A percentile compares a stretch with the other conserved stretches of the same genome.
phyloP scores from a whole-genome alignment of 2,113 vertebrate species.

The Nothobranchius kuhntae region DNA sequence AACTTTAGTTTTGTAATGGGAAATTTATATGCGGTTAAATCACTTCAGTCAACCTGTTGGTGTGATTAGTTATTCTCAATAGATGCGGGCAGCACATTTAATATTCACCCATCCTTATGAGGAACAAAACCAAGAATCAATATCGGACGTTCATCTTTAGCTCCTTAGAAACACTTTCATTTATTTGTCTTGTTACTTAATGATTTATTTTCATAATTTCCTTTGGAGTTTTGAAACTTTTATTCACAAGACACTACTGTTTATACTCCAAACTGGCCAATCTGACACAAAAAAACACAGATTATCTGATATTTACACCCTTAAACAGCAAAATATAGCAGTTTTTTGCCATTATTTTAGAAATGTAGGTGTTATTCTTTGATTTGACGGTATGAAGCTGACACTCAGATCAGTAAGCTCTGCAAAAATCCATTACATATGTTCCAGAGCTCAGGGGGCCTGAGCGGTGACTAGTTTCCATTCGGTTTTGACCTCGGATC shows the following conservation, averaged over 20 bases:
- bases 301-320: no score
- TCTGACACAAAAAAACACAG: no score
- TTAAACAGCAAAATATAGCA: no score
- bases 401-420: constrained; percentile 6
- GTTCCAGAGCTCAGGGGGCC: constrained; percentile 37
- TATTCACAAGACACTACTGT: not conserved
- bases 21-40: not conserved
- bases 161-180: constrained; percentile 9
- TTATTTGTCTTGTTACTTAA: constrained; percentile 9
- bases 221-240: not conserved
- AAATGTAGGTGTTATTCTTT: no score
- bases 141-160: not conserved
- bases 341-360: no score
- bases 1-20: not conserved
- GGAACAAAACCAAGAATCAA: not conserved
- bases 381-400: no score
- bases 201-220: constrained; percentile 1
- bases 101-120: not conserved
- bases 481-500: constrained; percentile 44
- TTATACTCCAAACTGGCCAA: not conserved
- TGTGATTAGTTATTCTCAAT: not conserved
- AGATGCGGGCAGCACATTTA: not conserved
- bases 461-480: constrained; percentile 21
- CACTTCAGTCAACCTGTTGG: not conserved
- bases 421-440: constrained; percentile 50